Base-by-base conservation (phyloP, 2,113 vertebrate genomes). In the Leptodactylus fuscus region DNA sequence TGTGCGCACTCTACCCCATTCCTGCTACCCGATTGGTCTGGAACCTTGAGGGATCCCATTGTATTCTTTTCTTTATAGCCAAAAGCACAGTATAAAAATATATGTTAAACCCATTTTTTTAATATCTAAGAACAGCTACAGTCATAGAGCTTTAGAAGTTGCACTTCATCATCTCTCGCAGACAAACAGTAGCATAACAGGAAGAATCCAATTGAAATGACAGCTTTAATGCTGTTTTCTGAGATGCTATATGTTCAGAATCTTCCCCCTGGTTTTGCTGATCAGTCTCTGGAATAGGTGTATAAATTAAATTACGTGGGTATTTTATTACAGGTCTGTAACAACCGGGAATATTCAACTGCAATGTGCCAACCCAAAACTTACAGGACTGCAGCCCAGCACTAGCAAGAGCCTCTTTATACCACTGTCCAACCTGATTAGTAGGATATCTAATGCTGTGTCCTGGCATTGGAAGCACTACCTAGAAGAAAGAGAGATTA, bases 151-250 rank as follows among this genome's bases (percentile, higher is more conserved):
- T 80, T 92, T 89, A 94, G 69, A 93, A 88, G 20, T 97, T 93
- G 88, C 92, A 93, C 90, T 98, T 99, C 98, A 99, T 98, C 84
- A 98, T 95, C 93, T 99, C 98, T 86, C 95, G 90, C 80, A 99
- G 94, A 91, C 94, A 98, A 75, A 97, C 90, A 1, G 98, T 99
- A 41, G 97, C 98, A 0, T 99, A 99, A 91, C 97, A 97, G 0
- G 98, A 98, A 27, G 96, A 91, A 75, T 96, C 94, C 76, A 99
- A 94, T 87, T 96, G 93, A 82, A 99, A 97, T 69, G 95, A 95
- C 53, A 99, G 3, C 44, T 85, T 90, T 85, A 99, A 95, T 60
- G 88, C 88, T 4, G 87, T 58, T 85, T 85, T 4, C 32, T 86
- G 53, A 78, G 55, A 13, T n/a, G 11, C 12, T 27, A 3, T 1